These are phyloP conservation scores for Dolichomitus sp. DNA, from an alignment of 2,888 invertebrate species.

Conservation along the genomic window DNA sequence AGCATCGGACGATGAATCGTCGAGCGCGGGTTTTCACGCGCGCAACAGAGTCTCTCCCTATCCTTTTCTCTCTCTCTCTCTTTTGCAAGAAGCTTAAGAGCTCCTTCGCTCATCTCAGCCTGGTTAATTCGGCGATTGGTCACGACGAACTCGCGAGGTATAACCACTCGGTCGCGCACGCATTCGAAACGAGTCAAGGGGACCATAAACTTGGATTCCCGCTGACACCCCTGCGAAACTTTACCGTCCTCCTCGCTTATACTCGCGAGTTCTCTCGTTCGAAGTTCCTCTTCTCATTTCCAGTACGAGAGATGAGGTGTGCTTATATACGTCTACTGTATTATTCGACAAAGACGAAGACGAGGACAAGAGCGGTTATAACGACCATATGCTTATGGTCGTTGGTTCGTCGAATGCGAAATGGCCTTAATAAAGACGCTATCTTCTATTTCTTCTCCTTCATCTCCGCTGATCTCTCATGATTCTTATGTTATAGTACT, in stretches of 20 bases:
- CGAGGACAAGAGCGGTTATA: constrained; percentile 14
- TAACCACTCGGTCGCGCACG: constrained; percentile 30
- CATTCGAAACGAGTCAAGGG: constrained; percentile 59
- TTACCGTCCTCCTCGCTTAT: constrained; percentile 38
- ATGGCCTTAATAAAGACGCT: constrained; percentile 55
- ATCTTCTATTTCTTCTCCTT: constrained; percentile 1
- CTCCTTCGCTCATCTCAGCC: constrained; percentile 59
- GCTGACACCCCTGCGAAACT: constrained; percentile 67
- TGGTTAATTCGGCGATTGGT: constrained; percentile 73
- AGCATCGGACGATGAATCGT: constrained; percentile 41
- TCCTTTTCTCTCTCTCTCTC: constrained; percentile 52
- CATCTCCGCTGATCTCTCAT: constrained; percentile 13
- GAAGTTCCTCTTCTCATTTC: constrained; percentile 35
- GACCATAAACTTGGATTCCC: constrained; percentile 72
- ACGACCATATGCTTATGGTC: constrained; percentile 30
- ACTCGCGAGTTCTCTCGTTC: constrained; percentile 29
- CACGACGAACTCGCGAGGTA: constrained; percentile 63
- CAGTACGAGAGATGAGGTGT: constrained; percentile 18
- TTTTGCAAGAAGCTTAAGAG: constrained; percentile 30
- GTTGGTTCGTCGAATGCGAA: constrained; percentile 27
- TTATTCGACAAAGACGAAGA: constrained; percentile 57
- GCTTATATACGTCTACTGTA: constrained; percentile 20
- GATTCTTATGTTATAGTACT: background rate
- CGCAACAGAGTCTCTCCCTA: constrained; percentile 49
- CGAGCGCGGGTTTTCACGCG: constrained; percentile 65